Evolutionary conservation across 2,113 vertebrate genomes (phyloP).

Genomic region (Chrysochloris asiatica): DNA sequence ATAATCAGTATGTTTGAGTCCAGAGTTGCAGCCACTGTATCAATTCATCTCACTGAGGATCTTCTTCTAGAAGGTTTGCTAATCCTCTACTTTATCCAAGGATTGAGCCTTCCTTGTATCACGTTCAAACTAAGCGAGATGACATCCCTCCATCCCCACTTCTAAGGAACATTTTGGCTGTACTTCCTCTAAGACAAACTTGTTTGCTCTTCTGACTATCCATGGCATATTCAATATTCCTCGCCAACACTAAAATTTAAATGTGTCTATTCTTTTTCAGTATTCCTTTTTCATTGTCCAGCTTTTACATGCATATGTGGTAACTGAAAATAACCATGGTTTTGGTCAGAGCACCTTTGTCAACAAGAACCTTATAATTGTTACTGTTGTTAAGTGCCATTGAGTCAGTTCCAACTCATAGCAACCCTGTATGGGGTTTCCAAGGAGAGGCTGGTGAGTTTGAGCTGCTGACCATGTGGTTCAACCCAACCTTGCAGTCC

Average conservation of each 20-base stretch:
- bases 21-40: not conserved
- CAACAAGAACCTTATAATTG: not conserved
- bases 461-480: too few relatives aligned
- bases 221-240: not conserved
- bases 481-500: too few relatives aligned
- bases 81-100: not conserved
- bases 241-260: too few relatives aligned
- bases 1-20: not conserved
- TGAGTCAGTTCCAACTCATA: not conserved
- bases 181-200: not conserved
- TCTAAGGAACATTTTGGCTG: not conserved
- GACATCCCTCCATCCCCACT: not conserved
- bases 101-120: not conserved
- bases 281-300: too few relatives aligned
- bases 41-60: not conserved
- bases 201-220: not conserved
- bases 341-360: not conserved
- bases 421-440: too few relatives aligned
- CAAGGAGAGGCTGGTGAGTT: too few relatives aligned
- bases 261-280: too few relatives aligned
- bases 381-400: not conserved
- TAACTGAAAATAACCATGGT: too few relatives aligned
- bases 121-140: not conserved
- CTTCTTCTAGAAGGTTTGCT: not conserved
- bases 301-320: too few relatives aligned